Percentiles rank a stretch among this genome's conserved stretches.
These are phyloP conservation scores for Pocota personata DNA, from an alignment of 2,888 invertebrate species.

Conservation along the genomic window DNA sequence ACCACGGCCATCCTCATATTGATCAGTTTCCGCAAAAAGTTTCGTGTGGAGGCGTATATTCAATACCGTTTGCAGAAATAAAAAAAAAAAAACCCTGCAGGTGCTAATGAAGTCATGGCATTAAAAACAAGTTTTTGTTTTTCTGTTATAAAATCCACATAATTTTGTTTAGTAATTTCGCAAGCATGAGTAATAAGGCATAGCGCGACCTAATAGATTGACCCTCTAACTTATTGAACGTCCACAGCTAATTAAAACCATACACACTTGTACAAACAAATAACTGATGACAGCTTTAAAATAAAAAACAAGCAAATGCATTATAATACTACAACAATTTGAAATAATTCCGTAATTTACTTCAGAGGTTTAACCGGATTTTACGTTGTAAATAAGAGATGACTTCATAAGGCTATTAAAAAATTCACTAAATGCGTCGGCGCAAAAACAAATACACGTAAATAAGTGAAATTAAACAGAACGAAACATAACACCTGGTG, in stretches of 20 bases:
- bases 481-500: not conserved
- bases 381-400: not conserved
- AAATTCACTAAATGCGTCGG: not conserved
- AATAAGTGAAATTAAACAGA: not conserved
- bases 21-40: too few relatives aligned
- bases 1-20: too few relatives aligned
- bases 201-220: too few relatives aligned
- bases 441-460: not conserved
- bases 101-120: too few relatives aligned
- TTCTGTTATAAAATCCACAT: too few relatives aligned
- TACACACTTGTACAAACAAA: not conserved
- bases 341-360: not conserved
- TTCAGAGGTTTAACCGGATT: not conserved
- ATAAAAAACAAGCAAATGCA: not conserved
- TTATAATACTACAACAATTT: not conserved
- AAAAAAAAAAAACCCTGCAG: too few relatives aligned
- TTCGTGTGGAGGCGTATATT: too few relatives aligned
- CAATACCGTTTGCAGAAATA: too few relatives aligned
- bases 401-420: slow-evolving; percentile 14
- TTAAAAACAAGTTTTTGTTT: too few relatives aligned
- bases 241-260: not conserved
- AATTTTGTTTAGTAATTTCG: too few relatives aligned
- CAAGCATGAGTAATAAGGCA: too few relatives aligned
- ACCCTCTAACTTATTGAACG: too few relatives aligned
- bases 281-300: not conserved